Evolutionary conservation across 2,888 invertebrate species (phyloP), one percentile per base, ranked within the genome.

Genomic region (Drosophila picticornis): DNA sequence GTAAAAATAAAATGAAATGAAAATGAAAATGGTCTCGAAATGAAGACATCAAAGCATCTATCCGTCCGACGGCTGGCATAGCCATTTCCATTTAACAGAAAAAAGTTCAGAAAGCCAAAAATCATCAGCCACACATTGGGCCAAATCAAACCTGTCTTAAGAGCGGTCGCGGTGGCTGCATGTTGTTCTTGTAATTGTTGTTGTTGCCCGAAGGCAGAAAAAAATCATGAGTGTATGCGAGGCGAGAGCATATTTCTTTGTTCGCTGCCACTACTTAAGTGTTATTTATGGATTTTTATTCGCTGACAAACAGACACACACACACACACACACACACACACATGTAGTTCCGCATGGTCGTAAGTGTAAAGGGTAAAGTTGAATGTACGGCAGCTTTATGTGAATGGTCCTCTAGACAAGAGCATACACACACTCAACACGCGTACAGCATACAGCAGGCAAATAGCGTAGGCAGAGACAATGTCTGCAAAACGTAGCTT

Each of bases 261-360:
- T 81, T 80, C 69, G 75, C 81, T 61, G 68, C 40, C 66, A 76
- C 77, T 66, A 60, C 74, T 69, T 74, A 74, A 80, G 70, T 78
- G 76, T 83, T 72, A 83, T 82, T 84, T 85, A 85, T 81, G 86
- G 79, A 83, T 66, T 72, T 72, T 74, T 70, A 62, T 71, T 32
- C 60, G 59, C 65, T 50, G 64, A 68, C 68, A 66, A 62, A 57
- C 55, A 55, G 32, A 55, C 25, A 43, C 52, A 63, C 38, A 31
- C 34, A 53, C 40, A 31, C n/a, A 43, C 58, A 32, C 11, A 50
- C 55, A 34, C 38, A 2, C 27, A 46, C 13, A 52, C 38, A 27
- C 34, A 38, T n/a, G 29, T 7, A 22, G 55, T 48, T 46, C 36
- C 52, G 11, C 27, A 58, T 38, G 31, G 57, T 43, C 48, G 48